A percentile compares a stretch with the other conserved stretches of the same genome.
phyloP scores from a whole-genome alignment of 2,888 invertebrate species.

The Drosophila silvestris region DNA sequence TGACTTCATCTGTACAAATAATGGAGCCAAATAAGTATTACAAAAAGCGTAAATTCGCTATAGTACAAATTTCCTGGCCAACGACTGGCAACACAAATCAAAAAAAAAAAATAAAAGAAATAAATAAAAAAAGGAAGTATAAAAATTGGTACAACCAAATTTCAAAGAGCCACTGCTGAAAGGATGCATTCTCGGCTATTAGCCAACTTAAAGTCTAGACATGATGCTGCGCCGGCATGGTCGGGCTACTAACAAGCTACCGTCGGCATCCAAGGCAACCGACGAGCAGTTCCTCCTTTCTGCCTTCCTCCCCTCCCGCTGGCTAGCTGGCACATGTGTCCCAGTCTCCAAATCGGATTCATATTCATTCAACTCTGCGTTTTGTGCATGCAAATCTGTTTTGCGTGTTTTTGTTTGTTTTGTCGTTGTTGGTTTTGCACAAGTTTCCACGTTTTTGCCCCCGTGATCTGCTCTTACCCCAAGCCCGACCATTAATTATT shows the following conservation, averaged over 20 bases:
- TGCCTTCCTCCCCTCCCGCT: not conserved
- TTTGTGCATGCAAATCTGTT: constrained; percentile 74
- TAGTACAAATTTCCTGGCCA: constrained; percentile 66
- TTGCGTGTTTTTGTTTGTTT: constrained; percentile 66
- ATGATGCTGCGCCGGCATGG: constrained; percentile 15
- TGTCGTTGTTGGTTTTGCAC: constrained; percentile 43
- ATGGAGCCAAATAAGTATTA: constrained; percentile 76
- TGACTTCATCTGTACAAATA: constrained; percentile 69
- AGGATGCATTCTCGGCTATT: constrained; percentile 64
- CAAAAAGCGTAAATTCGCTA: constrained; percentile 76
- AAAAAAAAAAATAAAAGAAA: not conserved
- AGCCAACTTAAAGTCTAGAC: constrained; percentile 80
- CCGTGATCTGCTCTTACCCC: constrained; percentile 10
- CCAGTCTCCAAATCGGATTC: constrained; percentile 18
- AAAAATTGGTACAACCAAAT: constrained; percentile 42
- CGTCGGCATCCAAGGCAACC: constrained; percentile 76
- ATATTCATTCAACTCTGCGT: constrained; percentile 53
- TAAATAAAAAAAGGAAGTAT: constrained; percentile 6
- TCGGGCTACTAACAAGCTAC: constrained; percentile 66
- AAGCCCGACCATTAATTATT: constrained; percentile 71
- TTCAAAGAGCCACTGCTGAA: constrained; percentile 45
- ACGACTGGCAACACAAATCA: constrained; percentile 16
- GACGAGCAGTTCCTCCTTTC: constrained; percentile 34
- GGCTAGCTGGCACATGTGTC: constrained; percentile 40
- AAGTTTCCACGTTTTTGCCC: constrained; percentile 42